Percentiles rank a stretch among this genome's conserved stretches.
These are phyloP conservation scores for Chroicocephalus ridibundus DNA, from an alignment of 2,113 vertebrate genomes.

Conservation along the genomic window DNA sequence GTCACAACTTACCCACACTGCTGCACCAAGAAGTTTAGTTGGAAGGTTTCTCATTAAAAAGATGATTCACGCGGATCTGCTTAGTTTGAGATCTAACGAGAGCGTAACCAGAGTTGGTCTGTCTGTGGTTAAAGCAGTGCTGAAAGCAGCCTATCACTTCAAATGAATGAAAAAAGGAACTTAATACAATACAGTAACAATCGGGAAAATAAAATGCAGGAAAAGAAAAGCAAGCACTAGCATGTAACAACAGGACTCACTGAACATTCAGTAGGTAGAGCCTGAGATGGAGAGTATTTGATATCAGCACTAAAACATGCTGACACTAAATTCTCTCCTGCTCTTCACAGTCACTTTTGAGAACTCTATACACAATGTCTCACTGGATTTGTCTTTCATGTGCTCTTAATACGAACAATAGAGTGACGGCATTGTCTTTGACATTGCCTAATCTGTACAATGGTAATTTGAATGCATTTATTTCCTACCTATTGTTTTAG, in stretches of 20 bases:
- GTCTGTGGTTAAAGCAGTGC: background rate
- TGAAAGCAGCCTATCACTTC: background rate
- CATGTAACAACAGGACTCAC: background rate
- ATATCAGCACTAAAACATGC: background rate
- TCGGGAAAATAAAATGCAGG: background rate
- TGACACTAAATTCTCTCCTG: background rate
- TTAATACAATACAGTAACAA: background rate
- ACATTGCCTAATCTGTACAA: background rate
- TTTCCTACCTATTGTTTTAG: conserved; percentile 15
- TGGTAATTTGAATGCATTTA: conserved; percentile 18
- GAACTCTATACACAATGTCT: background rate
- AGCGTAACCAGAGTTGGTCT: background rate
- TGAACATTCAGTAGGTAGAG: background rate
- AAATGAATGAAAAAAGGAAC: background rate
- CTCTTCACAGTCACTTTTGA: conserved; percentile 3
- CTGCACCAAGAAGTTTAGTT: background rate
- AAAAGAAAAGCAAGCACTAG: background rate
- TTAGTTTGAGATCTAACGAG: background rate
- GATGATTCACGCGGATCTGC: background rate
- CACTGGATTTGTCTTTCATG: conserved; percentile 11
- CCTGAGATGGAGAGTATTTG: background rate
- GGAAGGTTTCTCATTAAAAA: background rate
- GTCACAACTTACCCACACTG: background rate
- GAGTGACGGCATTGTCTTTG: conserved; percentile 13
- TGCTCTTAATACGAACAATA: background rate